Percentiles rank a stretch among this genome's conserved stretches.
Evolutionary conservation across 2,888 invertebrate genomes (phyloP).

Genomic region (Dendrolimus pini): DNA sequence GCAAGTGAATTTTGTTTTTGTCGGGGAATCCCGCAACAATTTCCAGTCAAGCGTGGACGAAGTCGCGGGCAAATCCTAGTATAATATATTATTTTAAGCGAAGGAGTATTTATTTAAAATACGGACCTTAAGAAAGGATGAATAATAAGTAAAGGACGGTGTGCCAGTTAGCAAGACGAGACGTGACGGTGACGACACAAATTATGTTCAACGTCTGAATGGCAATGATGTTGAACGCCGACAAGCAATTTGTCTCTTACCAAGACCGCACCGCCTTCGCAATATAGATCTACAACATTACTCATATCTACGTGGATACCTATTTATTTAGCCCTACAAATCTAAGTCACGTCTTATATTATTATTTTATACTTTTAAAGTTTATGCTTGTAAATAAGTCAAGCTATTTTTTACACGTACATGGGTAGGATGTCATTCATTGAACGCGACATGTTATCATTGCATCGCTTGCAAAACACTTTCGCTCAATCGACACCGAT

Average conservation of each 20-base stretch:
- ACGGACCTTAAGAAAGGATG: not conserved
- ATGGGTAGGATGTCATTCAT: too few relatives aligned
- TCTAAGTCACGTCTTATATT: not conserved
- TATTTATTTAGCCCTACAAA: not conserved
- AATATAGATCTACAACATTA: not conserved
- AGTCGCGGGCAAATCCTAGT: too few relatives aligned
- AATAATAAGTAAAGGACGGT: not conserved
- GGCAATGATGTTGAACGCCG: conserved; percentile 40
- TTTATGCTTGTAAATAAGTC: not conserved
- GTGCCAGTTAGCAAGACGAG: conserved; percentile 2
- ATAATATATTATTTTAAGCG: too few relatives aligned
- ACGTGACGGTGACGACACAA: conserved; percentile 34
- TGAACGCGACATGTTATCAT: too few relatives aligned
- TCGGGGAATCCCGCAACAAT: too few relatives aligned
- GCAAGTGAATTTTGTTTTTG: too few relatives aligned
- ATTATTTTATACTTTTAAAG: not conserved
- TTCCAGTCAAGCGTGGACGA: too few relatives aligned
- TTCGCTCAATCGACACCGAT: too few relatives aligned
- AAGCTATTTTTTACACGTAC: too few relatives aligned
- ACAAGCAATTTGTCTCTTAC: conserved; percentile 38
- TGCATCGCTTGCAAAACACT: too few relatives aligned
- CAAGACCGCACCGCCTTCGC: conserved; percentile 6
- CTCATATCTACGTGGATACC: not conserved
- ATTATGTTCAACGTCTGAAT: conserved; percentile 44
- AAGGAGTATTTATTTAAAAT: too few relatives aligned